Conservation (phyloP, 2,888 invertebrate genomes). For the Ennomos quercinarius region DNA sequence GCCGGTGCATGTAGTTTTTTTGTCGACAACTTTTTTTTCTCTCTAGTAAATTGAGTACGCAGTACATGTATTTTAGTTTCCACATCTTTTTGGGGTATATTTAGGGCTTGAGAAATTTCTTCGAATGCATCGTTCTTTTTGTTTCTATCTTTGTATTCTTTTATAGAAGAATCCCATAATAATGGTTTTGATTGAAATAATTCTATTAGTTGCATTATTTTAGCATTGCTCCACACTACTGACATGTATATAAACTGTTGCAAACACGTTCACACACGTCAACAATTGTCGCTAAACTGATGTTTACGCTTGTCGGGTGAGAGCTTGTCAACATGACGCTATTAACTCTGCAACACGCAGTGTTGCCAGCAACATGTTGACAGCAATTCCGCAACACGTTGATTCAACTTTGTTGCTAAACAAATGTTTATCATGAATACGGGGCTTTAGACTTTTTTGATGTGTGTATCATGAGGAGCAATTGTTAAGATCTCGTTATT, state of each 20-base stretch:
- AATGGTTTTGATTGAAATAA: slow-evolving; percentile 31
- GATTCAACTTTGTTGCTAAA: slow-evolving; percentile 3
- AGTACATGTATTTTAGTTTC: slow-evolving; percentile 38
- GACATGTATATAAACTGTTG: slow-evolving; percentile 28
- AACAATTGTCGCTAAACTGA: slow-evolving; percentile 30
- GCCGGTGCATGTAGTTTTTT: no score
- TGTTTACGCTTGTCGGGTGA: slow-evolving; percentile 23
- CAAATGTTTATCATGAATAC: slow-evolving; percentile 1
- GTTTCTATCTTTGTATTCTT: slow-evolving; percentile 18
- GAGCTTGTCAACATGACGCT: slow-evolving; percentile 17
- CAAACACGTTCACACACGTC: slow-evolving; percentile 33
- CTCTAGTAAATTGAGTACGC: slow-evolving; percentile 37
- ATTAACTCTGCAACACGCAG: slow-evolving; percentile 4
- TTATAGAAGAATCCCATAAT: slow-evolving; percentile 31
- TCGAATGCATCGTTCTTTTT: slow-evolving; percentile 26
- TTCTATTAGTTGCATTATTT: slow-evolving; percentile 36
- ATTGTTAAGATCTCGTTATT: no score
- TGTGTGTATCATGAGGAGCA: no score
- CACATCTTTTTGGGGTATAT: slow-evolving; percentile 33
- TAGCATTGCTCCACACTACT: slow-evolving; percentile 34
- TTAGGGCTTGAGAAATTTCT: slow-evolving; percentile 35
- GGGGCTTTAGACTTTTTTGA: neutral
- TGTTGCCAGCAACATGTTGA: slow-evolving; percentile 3
- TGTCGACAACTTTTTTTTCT: no score
- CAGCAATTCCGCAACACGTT: slow-evolving; percentile 2